phyloP scores from a whole-genome alignment of 2,797 vertebrate genomes.

The Eremophila alpestris region DNA sequence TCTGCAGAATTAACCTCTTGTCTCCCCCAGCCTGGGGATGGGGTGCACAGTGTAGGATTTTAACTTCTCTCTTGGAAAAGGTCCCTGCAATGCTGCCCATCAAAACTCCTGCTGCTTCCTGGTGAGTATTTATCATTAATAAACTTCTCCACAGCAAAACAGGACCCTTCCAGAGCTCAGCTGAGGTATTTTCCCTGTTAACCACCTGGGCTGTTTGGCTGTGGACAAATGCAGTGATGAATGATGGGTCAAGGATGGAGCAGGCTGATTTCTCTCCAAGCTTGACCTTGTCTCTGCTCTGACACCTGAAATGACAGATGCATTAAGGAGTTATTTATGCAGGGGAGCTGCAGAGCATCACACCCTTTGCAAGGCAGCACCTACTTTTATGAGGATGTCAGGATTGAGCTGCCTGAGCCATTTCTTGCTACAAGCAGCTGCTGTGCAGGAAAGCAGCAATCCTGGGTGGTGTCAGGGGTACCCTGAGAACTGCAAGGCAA shows the following conservation, averaged over 20 bases:
- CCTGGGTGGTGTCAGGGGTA: background rate
- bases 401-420: background rate
- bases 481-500: background rate
- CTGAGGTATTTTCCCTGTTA: constrained; percentile 40
- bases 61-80: constrained; percentile 4
- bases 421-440: background rate
- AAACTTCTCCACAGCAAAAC: constrained; percentile 39
- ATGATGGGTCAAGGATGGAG: constrained; percentile 69
- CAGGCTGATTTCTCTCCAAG: constrained; percentile 68
- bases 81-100: constrained; percentile 21
- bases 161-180: constrained; percentile 12
- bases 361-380: constrained; percentile 2
- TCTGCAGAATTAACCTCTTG: constrained; percentile 31
- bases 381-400: background rate
- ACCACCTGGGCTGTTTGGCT: constrained; percentile 44
- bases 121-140: constrained; percentile 32
- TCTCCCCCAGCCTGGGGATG: background rate
- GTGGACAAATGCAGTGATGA: constrained; percentile 67
- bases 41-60: background rate
- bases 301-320: constrained; percentile 68
- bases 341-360: background rate
- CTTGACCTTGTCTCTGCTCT: constrained; percentile 65
- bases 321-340: constrained; percentile 68
- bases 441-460: background rate
- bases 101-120: background rate